phyloP scores from a whole-genome alignment of 1,140 invertebrate species.

The Euura lappo region DNA sequence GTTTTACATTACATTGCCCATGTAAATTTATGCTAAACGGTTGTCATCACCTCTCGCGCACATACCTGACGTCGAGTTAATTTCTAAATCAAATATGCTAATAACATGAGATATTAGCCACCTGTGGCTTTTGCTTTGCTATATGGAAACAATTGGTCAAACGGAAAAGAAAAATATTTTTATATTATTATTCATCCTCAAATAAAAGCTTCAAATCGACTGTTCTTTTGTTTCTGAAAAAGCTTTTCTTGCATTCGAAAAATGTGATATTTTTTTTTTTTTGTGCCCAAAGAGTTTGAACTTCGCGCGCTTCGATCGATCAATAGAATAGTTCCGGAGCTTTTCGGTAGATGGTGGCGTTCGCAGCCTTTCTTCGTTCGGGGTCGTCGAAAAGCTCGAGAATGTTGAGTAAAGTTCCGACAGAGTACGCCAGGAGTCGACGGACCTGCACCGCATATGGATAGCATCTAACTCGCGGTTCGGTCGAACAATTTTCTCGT shows the following conservation, averaged over 20 bases:
- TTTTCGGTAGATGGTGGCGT: neutral
- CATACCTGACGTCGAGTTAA: neutral
- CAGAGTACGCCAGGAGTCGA: neutral
- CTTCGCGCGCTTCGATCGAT: neutral
- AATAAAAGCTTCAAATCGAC: no score
- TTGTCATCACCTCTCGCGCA: no score
- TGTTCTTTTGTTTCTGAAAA: no score
- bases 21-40: no score
- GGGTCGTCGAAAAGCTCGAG: neutral
- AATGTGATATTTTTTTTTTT: neutral
- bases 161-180: neutral
- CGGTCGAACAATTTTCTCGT: neutral
- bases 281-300: neutral
- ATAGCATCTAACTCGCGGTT: no score
- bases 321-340: neutral
- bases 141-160: neutral
- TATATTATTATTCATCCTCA: neutral
- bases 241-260: neutral
- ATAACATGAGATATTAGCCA: neutral
- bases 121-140: neutral
- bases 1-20: no score
- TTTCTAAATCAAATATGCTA: constrained; percentile 2
- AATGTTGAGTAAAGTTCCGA: neutral
- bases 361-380: neutral
- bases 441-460: neutral